Evolutionary conservation across 2,113 vertebrate species (phyloP), one percentile per base, ranked within the genome.

Genomic region (Bujurquina vittata): DNA sequence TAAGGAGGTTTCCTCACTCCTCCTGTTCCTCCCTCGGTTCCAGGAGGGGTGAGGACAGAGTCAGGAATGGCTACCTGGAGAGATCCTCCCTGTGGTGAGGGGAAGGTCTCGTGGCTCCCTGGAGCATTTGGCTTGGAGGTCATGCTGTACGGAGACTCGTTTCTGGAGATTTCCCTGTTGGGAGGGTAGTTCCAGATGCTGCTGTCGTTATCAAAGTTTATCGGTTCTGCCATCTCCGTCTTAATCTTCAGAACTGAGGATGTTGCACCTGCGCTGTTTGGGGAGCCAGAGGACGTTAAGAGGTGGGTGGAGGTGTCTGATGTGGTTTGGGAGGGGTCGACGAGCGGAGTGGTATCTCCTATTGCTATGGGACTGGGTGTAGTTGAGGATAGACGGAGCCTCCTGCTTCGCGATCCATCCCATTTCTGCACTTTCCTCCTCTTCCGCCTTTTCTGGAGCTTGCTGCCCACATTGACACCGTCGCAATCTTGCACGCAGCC

Each of bases 171-270:
- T 96, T 99, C 98, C 67, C 98, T 90, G 95, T 99, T 99, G 90
- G 98, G 98, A 3, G 98, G 98, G 92, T 96, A 99, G 96, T 99
- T 99, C 98, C 98, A 99, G 96, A 99, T 99, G 96, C 98, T 99
- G 95, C 98, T 99, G 96, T 99, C 98, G 2, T 99, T 99, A 96
- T 99, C 98, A 83, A 99, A 99, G 96, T 99, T 99, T 94, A 99
- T 98, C 85, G 98, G 98, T 87, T 99, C 98, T 7, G 97, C 94
- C 95, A 99, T 99, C 95, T 99, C 98, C 8, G 98, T 99, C 95
- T 99, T 99, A 96, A 99, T 99, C 94, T 99, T 99, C 87, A 99
- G 96, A 92, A 98, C 98, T 11, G 98, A 98, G 90, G 98, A 90
- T 0, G 88, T 10, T 0, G 95, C 57, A 2, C 37, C 63, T 4